Conservation (phyloP, 1,140 invertebrate species). For the Ectropis grisescens region DNA sequence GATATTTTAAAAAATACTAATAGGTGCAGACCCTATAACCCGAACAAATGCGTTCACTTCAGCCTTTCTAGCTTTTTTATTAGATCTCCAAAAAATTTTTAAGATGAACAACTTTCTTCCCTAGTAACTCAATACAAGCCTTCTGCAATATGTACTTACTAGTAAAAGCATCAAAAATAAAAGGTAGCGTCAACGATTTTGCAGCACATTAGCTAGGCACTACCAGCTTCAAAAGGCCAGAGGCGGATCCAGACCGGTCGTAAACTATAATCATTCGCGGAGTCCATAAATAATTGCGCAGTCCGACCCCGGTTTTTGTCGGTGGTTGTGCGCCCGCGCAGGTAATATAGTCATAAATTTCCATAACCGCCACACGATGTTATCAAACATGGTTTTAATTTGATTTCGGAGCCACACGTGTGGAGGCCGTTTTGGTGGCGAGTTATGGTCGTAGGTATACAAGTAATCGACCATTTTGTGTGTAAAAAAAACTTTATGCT, state of each 20-base stretch:
- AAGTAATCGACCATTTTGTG: constrained; percentile 10
- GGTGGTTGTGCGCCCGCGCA: constrained; percentile 51
- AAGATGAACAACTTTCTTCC: too few species aligned
- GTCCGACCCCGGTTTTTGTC: constrained; percentile 53
- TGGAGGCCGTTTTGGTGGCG: constrained; percentile 42
- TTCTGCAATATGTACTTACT: too few species aligned
- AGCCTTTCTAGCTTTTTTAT: too few species aligned
- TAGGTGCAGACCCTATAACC: too few species aligned
- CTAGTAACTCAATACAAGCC: too few species aligned
- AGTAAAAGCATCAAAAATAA: too few species aligned
- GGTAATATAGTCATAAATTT: constrained; percentile 70
- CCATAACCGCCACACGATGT: constrained; percentile 68
- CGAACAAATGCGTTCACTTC: too few species aligned
- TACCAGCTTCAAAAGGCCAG: constrained; percentile 23
- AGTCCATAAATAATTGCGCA: constrained; percentile 60
- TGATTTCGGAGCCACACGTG: constrained; percentile 66
- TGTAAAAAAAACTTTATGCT: too few species aligned
- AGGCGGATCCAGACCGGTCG: constrained; percentile 45
- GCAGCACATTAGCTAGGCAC: neutral
- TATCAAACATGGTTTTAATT: constrained; percentile 70
- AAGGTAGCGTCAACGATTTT: neutral
- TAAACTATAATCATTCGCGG: constrained; percentile 66
- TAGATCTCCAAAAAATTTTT: too few species aligned
- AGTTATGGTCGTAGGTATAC: constrained; percentile 62
- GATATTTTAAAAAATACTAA: too few species aligned